phyloP scores from a whole-genome alignment of 2,888 invertebrate genomes.

The Microplitis manilae region DNA sequence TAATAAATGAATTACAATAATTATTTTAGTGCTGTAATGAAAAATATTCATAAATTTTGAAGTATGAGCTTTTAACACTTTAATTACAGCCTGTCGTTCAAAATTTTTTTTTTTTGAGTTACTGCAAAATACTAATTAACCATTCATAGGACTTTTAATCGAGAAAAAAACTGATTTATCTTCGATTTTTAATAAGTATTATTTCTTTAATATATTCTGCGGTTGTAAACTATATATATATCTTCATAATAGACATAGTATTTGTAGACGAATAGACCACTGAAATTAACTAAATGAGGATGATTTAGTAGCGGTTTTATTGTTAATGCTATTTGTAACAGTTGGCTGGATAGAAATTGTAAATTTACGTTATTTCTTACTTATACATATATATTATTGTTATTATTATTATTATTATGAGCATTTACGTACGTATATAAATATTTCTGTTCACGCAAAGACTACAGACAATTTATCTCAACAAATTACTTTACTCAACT shows the following conservation, averaged over 20 bases:
- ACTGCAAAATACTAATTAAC: not conserved
- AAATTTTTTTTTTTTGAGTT: too few relatives aligned
- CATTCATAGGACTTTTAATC: not conserved
- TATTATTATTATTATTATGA: slow-evolving; percentile 2
- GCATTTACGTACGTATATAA: slow-evolving; percentile 38
- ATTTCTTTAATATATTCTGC: not conserved
- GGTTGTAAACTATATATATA: slow-evolving; percentile 1
- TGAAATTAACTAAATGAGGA: slow-evolving; percentile 57
- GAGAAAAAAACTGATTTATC: not conserved
- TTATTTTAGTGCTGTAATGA: not conserved
- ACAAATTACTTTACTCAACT: slow-evolving; percentile 48
- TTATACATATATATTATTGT: not conserved
- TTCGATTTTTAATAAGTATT: not conserved
- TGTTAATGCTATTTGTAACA: slow-evolving; percentile 57
- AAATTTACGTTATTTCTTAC: slow-evolving; percentile 45
- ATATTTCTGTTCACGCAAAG: slow-evolving; percentile 38
- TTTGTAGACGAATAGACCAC: slow-evolving; percentile 37
- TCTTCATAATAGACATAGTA: slow-evolving; percentile 2
- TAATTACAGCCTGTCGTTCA: too few relatives aligned
- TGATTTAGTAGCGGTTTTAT: slow-evolving; percentile 67
- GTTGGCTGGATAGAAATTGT: slow-evolving; percentile 45
- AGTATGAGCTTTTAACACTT: not conserved
- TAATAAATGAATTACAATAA: slow-evolving; percentile 1
- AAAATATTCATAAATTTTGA: not conserved
- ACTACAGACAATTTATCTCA: slow-evolving; percentile 42